Conservation (phyloP, 2,113 vertebrate genomes). For the Eubucco bourcierii region DNA sequence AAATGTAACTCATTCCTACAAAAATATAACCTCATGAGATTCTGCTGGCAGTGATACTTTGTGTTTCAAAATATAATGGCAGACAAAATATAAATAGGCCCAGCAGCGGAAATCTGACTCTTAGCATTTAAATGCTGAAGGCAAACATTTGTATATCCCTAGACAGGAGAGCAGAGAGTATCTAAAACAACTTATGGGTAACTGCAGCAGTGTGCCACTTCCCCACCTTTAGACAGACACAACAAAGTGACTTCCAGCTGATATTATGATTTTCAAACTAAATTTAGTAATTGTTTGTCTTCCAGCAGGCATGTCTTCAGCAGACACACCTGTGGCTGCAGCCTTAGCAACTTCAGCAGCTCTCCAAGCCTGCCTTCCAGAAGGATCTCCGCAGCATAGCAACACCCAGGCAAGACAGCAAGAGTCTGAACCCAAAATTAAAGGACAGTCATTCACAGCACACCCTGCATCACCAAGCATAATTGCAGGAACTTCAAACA, state of each 20-base stretch:
- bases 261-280: background rate
- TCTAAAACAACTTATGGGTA: background rate
- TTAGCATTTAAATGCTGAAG: background rate
- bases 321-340: background rate
- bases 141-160: background rate
- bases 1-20: background rate
- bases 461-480: background rate
- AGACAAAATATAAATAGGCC: background rate
- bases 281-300: background rate
- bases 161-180: background rate
- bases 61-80: background rate
- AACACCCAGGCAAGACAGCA: background rate
- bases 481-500: background rate
- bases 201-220: rapidly evolving
- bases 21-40: background rate
- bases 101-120: background rate
- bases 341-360: background rate
- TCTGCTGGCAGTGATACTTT: background rate
- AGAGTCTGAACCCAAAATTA: rapidly evolving
- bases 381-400: background rate
- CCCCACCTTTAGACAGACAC: background rate
- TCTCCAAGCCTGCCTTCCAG: background rate
- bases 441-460: background rate
- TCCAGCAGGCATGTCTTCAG: rapidly evolving
- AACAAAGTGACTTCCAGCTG: background rate